These are phyloP conservation scores for Pitta sordida DNA, from an alignment of 2,113 vertebrate species.

Conservation along the genomic window DNA sequence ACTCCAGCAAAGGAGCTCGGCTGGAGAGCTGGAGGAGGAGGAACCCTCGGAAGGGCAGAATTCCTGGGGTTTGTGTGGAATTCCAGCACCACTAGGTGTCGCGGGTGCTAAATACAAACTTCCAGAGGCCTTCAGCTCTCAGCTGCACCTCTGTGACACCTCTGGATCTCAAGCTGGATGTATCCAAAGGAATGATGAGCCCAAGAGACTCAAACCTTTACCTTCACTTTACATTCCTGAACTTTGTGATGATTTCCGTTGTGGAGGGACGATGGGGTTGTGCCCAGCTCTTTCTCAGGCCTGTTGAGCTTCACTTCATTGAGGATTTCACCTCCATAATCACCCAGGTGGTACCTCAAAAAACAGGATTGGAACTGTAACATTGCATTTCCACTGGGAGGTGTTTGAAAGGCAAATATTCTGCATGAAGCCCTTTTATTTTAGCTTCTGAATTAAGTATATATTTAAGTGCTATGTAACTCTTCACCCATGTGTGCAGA, in stretches of 20 bases:
- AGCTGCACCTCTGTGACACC: too few species aligned
- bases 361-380: not conserved
- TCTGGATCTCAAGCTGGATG: not conserved
- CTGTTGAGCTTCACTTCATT: slow-evolving; percentile 84
- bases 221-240: slow-evolving; percentile 88
- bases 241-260: slow-evolving; percentile 85
- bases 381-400: not conserved
- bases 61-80: not conserved
- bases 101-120: slow-evolving; percentile 40
- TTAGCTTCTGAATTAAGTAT: not conserved
- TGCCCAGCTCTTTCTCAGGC: slow-evolving; percentile 82
- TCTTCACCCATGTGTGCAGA: not conserved
- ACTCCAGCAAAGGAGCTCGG: not conserved
- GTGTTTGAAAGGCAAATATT: not conserved
- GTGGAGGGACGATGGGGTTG: slow-evolving; percentile 76
- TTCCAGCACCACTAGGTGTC: slow-evolving; percentile 54
- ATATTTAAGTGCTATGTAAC: not conserved
- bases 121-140: not conserved
- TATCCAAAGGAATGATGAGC: not conserved
- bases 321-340: slow-evolving; percentile 89
- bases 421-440: not conserved
- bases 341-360: slow-evolving; percentile 86
- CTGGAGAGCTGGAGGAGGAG: fast-evolving
- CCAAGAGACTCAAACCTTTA: not conserved
- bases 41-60: not conserved